Conservation (phyloP, 1,140 invertebrate species). For the Lepidurus arcticus region DNA sequence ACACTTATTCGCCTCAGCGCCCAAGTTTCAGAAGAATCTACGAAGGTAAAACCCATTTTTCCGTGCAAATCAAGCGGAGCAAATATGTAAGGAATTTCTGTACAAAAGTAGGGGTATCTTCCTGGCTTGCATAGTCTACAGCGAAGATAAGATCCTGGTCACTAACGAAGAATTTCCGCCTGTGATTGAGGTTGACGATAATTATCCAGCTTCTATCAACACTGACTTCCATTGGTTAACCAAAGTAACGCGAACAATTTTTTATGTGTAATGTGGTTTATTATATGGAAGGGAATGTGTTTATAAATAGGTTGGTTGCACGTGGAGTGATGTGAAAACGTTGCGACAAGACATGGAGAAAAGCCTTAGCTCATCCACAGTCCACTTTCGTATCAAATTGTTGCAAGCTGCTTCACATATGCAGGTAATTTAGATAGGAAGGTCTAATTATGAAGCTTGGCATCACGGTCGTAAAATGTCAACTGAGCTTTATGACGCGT, state of each 20-base stretch:
- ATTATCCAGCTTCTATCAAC: conserved; percentile 81
- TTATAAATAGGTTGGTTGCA: conserved; percentile 66
- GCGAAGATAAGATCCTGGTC: conserved; percentile 89
- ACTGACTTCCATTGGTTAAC: conserved; percentile 95
- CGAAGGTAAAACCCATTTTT: conserved; percentile 55
- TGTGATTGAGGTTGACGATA: conserved; percentile 93
- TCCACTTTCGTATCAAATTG: conserved; percentile 84
- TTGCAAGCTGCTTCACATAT: conserved; percentile 85
- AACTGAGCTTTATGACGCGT: neutral
- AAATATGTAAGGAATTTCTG: neutral
- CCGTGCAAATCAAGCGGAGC: neutral
- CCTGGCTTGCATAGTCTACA: conserved; percentile 83
- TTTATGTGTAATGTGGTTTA: neutral
- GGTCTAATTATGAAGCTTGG: conserved; percentile 15
- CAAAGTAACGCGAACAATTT: conserved; percentile 52
- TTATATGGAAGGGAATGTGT: neutral
- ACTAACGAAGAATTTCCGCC: conserved; percentile 95
- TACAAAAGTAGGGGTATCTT: conserved; percentile 69
- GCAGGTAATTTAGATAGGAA: conserved; percentile 60
- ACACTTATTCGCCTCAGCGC: conserved; percentile 85
- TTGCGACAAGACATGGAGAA: conserved; percentile 88
- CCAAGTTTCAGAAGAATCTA: conserved; percentile 90
- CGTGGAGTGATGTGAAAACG: conserved; percentile 91
- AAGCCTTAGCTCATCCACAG: conserved; percentile 75
- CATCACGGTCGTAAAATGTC: neutral